Evolutionary conservation across 2,888 invertebrate species (phyloP).

Genomic region (Lithophane semibrunnea): DNA sequence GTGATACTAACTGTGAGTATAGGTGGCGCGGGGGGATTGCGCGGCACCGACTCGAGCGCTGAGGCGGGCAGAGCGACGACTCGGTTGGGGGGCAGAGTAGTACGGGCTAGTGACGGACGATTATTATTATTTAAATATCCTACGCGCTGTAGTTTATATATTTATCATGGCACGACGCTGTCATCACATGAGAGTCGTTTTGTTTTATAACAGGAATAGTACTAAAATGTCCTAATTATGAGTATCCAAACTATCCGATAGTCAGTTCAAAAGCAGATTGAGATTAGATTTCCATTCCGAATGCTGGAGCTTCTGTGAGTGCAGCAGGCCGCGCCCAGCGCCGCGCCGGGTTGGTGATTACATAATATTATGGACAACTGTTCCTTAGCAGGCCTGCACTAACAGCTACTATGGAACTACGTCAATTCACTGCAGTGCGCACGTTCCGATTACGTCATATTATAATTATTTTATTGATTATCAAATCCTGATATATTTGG

Average conservation of each 20-base stretch:
- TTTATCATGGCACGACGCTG: background rate
- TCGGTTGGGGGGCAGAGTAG: too few relatives aligned
- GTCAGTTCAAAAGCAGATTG: background rate
- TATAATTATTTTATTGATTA: slow-evolving; percentile 3
- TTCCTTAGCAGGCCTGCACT: background rate
- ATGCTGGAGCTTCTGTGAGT: background rate
- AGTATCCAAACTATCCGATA: background rate
- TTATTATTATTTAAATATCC: too few relatives aligned
- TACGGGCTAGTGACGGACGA: too few relatives aligned
- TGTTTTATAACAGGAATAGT: background rate
- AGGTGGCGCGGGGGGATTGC: too few relatives aligned
- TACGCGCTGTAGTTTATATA: background rate
- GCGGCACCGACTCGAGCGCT: too few relatives aligned
- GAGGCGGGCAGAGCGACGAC: too few relatives aligned
- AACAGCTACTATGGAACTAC: slow-evolving; percentile 23
- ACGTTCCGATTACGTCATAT: slow-evolving; percentile 16
- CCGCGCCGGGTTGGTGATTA: background rate
- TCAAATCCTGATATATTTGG: slow-evolving; percentile 1
- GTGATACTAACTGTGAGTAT: too few relatives aligned
- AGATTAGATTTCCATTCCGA: background rate
- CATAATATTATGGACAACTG: background rate
- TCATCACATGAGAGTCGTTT: background rate
- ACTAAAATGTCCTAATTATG: background rate
- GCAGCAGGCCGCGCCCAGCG: background rate
- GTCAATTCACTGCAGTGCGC: slow-evolving; percentile 80